Percentiles rank a stretch among this genome's conserved stretches.
phyloP scores from a whole-genome alignment of 2,888 invertebrate genomes.

The Caradrina clavipalpis region DNA sequence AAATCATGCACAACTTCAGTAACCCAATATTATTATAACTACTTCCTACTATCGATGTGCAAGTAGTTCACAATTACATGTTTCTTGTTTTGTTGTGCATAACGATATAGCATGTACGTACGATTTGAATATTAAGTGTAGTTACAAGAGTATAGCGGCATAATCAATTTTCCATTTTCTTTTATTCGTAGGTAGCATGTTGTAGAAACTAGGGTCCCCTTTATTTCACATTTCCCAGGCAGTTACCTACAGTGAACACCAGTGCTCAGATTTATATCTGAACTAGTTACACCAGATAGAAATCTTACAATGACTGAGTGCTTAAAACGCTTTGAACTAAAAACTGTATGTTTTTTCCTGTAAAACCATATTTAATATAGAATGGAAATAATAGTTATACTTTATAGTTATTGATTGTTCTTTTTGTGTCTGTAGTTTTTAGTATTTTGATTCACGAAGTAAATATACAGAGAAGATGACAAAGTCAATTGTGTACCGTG shows the following conservation, averaged over 20 bases:
- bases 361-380: constrained; percentile 15
- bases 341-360: constrained; percentile 33
- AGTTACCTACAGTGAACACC: constrained; percentile 38
- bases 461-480: background rate
- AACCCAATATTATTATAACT: constrained; percentile 30
- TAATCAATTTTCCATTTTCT: constrained; percentile 21
- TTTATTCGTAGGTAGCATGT: constrained; percentile 22
- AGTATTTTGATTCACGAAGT: constrained; percentile 10
- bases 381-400: constrained; percentile 12
- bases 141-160: constrained; percentile 5
- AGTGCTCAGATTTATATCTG: constrained; percentile 53
- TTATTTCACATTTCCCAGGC: constrained; percentile 27
- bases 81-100: constrained; percentile 34
- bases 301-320: constrained; percentile 55
- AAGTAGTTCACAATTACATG: constrained; percentile 36
- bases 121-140: constrained; percentile 23
- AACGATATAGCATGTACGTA: constrained; percentile 45
- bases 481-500: too few relatives aligned
- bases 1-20: constrained; percentile 28
- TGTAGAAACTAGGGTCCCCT: constrained; percentile 17
- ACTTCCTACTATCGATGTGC: constrained; percentile 38
- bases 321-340: constrained; percentile 33
- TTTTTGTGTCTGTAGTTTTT: constrained; percentile 39
- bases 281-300: constrained; percentile 43
- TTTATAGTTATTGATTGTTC: constrained; percentile 19